phyloP scores from a whole-genome alignment of 1,140 invertebrate genomes.

The Drosophila albomicans region DNA sequence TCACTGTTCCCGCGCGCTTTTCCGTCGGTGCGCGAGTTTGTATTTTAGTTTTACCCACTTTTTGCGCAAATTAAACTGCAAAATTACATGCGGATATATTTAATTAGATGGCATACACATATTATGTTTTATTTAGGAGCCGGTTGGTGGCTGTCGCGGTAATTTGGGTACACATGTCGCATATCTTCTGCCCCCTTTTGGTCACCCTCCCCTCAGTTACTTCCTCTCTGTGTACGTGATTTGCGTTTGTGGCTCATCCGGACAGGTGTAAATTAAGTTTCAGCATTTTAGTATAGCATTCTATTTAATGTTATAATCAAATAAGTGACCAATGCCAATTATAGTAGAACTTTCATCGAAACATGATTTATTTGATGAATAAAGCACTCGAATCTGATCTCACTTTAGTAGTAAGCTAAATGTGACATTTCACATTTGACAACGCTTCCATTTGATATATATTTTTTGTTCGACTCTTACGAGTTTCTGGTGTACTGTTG shows the following conservation, averaged over 20 bases:
- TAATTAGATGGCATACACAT: constrained; percentile 71
- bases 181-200: neutral
- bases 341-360: neutral
- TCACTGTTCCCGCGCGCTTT: constrained; percentile 24
- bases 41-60: constrained; percentile 68
- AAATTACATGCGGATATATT: constrained; percentile 71
- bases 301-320: constrained; percentile 27
- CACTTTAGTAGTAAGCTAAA: constrained; percentile 1
- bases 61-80: constrained; percentile 71
- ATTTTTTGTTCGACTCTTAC: constrained; percentile 10
- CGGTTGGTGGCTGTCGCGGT: constrained; percentile 27
- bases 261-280: constrained; percentile 54
- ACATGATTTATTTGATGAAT: constrained; percentile 17
- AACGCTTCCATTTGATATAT: constrained; percentile 38
- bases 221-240: constrained; percentile 35
- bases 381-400: neutral
- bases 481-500: neutral
- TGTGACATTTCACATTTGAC: constrained; percentile 29
- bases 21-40: constrained; percentile 34
- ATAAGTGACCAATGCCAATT: constrained; percentile 9
- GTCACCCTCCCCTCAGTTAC: neutral
- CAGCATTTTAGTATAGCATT: constrained; percentile 50
- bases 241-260: constrained; percentile 59
- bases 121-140: constrained; percentile 62
- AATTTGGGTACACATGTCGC: constrained; percentile 50